Evolutionary conservation across 2,888 invertebrate species (phyloP).

Genomic region (Serripes groenlandicus): DNA sequence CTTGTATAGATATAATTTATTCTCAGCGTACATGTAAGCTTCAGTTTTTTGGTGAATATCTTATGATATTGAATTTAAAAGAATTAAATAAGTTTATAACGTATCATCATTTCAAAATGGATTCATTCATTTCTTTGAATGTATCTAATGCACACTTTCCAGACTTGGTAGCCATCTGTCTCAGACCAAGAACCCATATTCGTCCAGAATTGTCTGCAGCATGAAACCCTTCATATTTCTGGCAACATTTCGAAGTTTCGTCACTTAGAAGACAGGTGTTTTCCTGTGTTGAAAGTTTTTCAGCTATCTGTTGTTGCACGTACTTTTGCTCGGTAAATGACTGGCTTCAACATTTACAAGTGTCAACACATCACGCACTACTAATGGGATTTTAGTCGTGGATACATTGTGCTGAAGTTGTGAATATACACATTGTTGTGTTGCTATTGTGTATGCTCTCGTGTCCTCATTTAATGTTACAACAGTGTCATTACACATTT

Average conservation of each 20-base stretch:
- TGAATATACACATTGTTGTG: slow-evolving; percentile 51
- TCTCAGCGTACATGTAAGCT: no score
- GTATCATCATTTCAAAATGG: no score
- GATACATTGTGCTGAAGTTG: slow-evolving; percentile 49
- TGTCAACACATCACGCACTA: slow-evolving; percentile 47
- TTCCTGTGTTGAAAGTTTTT: slow-evolving; percentile 40
- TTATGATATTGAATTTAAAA: no score
- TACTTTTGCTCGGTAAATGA: slow-evolving; percentile 47
- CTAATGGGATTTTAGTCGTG: slow-evolving; percentile 39
- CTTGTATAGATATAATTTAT: no score
- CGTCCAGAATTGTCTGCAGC: slow-evolving; percentile 51
- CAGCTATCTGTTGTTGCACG: slow-evolving; percentile 59
- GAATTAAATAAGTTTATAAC: no score
- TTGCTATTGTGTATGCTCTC: slow-evolving; percentile 38
- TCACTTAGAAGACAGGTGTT: slow-evolving; percentile 57
- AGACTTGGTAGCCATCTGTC: slow-evolving; percentile 29
- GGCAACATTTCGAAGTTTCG: slow-evolving; percentile 57
- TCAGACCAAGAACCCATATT: slow-evolving; percentile 32
- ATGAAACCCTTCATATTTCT: slow-evolving; percentile 62
- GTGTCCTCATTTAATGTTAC: slow-evolving; percentile 18
- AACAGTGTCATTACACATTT: slow-evolving; percentile 27
- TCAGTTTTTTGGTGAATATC: no score
- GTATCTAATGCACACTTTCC: slow-evolving; percentile 20
- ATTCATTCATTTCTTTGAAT: slow-evolving; percentile 14
- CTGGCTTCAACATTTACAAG: slow-evolving; percentile 45